A percentile compares a stretch with the other conserved stretches of the same genome.
These are phyloP conservation scores for Enteromius afrohamiltoni DNA, from an alignment of 2,797 vertebrate genomes.

Conservation along the genomic window DNA sequence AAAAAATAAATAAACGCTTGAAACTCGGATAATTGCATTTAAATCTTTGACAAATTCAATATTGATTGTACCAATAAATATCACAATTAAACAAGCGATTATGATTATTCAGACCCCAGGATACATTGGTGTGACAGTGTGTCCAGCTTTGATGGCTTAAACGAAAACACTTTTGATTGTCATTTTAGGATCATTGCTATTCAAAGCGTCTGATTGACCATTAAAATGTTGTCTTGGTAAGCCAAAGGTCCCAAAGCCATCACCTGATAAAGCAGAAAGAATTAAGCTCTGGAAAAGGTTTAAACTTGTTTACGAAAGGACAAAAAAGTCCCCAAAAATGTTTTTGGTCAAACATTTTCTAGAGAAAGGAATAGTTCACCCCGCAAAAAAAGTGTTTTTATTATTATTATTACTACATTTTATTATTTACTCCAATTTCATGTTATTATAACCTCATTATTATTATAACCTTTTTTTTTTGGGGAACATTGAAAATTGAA, in stretches of 20 bases:
- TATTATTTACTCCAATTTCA: neutral
- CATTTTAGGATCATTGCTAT: constrained; percentile 37
- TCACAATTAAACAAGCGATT: constrained; percentile 24
- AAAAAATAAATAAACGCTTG: neutral
- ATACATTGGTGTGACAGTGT: neutral
- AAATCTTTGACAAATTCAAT: constrained; percentile 27
- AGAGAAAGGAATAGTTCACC: neutral
- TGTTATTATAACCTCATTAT: neutral
- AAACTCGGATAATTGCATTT: constrained; percentile 43
- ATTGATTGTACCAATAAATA: constrained; percentile 49
- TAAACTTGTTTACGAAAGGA: neutral
- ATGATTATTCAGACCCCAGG: constrained; percentile 13
- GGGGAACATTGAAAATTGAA: neutral
- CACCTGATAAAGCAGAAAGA: neutral
- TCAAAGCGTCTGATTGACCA: constrained; percentile 1
- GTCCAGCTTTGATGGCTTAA: neutral
- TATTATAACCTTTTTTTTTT: neutral
- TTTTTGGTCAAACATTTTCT: neutral
- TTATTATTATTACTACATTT: no score
- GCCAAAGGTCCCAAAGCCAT: neutral
- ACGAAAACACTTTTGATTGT: constrained; percentile 51
- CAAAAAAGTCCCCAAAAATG: neutral
- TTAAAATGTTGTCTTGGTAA: constrained; percentile 25
- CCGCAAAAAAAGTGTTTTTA: neutral
- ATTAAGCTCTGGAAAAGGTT: neutral